phyloP scores from a whole-genome alignment of 2,113 vertebrate genomes.

The Raja brachyura region DNA sequence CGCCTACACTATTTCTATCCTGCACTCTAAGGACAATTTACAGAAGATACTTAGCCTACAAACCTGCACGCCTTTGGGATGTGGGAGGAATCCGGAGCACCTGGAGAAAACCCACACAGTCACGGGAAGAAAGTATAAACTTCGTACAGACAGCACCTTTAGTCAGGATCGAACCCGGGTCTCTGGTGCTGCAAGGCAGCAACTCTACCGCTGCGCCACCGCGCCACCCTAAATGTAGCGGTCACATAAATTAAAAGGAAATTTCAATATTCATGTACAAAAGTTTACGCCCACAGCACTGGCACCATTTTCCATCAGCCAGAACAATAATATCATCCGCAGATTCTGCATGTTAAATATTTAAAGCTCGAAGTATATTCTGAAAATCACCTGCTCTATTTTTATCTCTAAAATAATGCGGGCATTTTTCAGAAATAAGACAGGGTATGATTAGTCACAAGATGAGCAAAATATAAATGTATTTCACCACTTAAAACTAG shows the following conservation, averaged over 20 bases:
- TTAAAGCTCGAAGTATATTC: not conserved
- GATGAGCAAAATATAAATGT: conserved; percentile 21
- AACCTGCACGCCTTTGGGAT: no score
- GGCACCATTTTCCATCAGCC: not conserved
- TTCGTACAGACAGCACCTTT: no score
- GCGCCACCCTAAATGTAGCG: no score
- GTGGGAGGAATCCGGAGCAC: no score
- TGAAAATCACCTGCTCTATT: not conserved
- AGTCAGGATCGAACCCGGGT: no score
- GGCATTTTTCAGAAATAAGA: not conserved
- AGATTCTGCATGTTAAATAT: not conserved
- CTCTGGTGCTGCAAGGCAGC: no score
- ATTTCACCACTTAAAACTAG: not conserved
- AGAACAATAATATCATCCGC: not conserved
- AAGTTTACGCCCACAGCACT: not conserved
- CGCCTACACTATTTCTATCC: no score
- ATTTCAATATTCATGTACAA: conserved; percentile 1
- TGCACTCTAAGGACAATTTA: no score
- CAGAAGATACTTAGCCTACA: no score
- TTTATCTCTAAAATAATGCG: not conserved
- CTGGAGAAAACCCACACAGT: no score
- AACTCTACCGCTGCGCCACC: no score
- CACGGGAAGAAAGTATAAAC: no score
- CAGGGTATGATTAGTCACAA: not conserved
- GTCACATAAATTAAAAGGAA: not conserved